These are phyloP conservation scores for Stenodema calcarata DNA, from an alignment of 2,888 invertebrate genomes.

Conservation along the genomic window DNA sequence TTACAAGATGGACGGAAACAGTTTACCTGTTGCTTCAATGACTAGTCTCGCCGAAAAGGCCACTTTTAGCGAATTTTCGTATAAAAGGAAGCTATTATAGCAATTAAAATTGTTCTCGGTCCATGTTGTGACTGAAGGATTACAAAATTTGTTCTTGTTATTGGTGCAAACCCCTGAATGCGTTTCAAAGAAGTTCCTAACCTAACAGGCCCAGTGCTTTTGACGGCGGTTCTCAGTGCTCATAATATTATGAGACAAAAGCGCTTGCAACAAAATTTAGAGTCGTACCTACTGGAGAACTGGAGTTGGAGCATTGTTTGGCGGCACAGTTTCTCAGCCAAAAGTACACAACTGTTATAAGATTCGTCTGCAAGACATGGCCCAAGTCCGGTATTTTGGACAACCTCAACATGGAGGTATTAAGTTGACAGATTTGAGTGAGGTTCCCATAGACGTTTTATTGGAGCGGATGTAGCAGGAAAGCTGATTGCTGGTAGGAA, in stretches of 20 bases:
- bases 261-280: not conserved
- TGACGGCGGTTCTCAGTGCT: slow-evolving; percentile 35
- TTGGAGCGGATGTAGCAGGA: slow-evolving; percentile 30
- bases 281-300: not conserved
- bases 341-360: slow-evolving; percentile 6
- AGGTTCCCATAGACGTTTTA: slow-evolving; percentile 24
- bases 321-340: not conserved
- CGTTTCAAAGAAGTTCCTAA: not conserved
- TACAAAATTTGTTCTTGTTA: no score
- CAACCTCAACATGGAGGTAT: not conserved
- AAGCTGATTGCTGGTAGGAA: slow-evolving; percentile 17
- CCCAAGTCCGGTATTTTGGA: not conserved
- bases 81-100: no score
- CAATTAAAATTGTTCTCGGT: no score
- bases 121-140: no score
- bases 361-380: not conserved
- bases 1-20: no score
- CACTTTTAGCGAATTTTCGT: no score
- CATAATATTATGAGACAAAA: slow-evolving; percentile 21
- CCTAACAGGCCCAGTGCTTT: slow-evolving; percentile 1
- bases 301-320: slow-evolving; percentile 18
- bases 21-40: no score
- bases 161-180: slow-evolving; percentile 17
- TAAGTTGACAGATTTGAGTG: not conserved
- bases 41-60: no score